These are phyloP conservation scores for Salvator merianae DNA, from an alignment of 2,113 vertebrate genomes.

Conservation along the genomic window DNA sequence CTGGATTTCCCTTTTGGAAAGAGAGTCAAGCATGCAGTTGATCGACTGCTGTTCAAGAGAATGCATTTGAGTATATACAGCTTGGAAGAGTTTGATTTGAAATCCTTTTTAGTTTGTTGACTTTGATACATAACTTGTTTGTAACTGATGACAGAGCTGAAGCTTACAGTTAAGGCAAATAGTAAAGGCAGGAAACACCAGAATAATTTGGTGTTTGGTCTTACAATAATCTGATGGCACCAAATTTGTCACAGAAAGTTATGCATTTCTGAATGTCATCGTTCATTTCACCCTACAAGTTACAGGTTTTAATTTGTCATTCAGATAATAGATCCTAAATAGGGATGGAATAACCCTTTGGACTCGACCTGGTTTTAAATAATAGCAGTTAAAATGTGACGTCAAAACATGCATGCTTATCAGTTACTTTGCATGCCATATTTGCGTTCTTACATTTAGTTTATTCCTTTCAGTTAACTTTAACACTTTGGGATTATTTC, in stretches of 20 bases:
- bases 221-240: constrained; percentile 23
- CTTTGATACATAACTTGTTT: neutral
- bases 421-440: too few relatives aligned
- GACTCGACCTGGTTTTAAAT: neutral
- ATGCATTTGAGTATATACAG: too few relatives aligned
- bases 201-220: neutral
- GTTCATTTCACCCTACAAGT: constrained; percentile 13
- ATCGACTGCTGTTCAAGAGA: neutral
- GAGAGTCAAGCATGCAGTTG: neutral
- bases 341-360: neutral
- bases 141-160: neutral
- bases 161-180: neutral
- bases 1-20: neutral
- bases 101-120: neutral
- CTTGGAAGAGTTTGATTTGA: neutral
- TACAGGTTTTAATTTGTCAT: neutral
- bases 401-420: too few relatives aligned
- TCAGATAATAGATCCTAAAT: neutral
- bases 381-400: too few relatives aligned
- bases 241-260: neutral
- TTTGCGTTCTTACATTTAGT: neutral
- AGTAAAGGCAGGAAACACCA: neutral
- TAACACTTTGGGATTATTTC: neutral
- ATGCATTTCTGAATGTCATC: neutral
- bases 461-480: neutral